Conservation (phyloP, 2,888 invertebrate species). For the Frankliniella fusca region DNA sequence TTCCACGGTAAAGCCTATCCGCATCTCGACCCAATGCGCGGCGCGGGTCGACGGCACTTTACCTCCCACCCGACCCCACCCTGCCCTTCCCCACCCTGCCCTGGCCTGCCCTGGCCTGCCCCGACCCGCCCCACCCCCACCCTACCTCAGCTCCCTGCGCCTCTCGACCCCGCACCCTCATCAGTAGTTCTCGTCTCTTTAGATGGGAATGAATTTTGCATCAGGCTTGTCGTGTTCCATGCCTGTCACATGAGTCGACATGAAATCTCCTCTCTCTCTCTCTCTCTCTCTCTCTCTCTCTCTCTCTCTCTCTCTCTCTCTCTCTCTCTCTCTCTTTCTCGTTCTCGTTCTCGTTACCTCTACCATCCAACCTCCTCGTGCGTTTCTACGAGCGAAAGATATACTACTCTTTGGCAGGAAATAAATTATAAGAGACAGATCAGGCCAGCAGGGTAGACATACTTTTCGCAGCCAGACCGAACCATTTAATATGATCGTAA, state of each 20-base stretch:
- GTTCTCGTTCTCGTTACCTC: too few species aligned
- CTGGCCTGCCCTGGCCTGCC: neutral
- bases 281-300: neutral
- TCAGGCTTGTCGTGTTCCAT: neutral
- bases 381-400: too few species aligned
- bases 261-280: neutral
- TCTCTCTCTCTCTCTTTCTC: neutral
- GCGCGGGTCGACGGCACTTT: neutral
- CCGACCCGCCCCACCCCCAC: neutral
- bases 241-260: neutral
- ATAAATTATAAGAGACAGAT: too few species aligned
- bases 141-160: neutral
- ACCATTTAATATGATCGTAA: too few species aligned
- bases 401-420: too few species aligned
- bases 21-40: neutral
- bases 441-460: too few species aligned
- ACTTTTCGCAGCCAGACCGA: too few species aligned
- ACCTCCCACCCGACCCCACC: too few species aligned
- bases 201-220: conserved; percentile 12
- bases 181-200: neutral
- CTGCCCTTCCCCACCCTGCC: neutral
- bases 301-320: neutral
- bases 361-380: too few species aligned
- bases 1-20: too few species aligned
- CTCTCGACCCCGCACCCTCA: neutral